Evolutionary conservation across 2,888 invertebrate species (phyloP).

Genomic region (Epirrhoe tristata): DNA sequence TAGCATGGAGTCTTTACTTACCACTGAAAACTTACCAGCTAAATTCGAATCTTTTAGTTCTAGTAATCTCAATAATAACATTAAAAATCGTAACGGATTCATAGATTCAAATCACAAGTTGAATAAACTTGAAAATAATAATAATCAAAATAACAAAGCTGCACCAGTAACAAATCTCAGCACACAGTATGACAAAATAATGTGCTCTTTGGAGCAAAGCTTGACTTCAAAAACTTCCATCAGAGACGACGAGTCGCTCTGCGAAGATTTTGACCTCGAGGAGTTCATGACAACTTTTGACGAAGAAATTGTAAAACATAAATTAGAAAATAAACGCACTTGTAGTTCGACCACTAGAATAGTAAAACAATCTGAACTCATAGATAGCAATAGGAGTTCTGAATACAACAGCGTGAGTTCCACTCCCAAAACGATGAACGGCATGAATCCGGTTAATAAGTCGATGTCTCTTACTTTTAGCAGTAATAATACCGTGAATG

Average conservation of each 20-base stretch:
- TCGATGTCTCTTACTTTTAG: slow-evolving; percentile 85
- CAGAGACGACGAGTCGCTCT: slow-evolving; percentile 82
- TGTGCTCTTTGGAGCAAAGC: slow-evolving; percentile 81
- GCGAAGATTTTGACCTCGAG: slow-evolving; percentile 87
- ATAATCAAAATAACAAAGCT: slow-evolving; percentile 61
- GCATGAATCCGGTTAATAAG: slow-evolving; percentile 79
- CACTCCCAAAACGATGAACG: slow-evolving; percentile 69
- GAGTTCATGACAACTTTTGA: slow-evolving; percentile 89
- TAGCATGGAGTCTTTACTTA: slow-evolving; percentile 81
- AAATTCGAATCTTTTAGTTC: slow-evolving; percentile 79
- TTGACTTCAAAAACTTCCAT: slow-evolving; percentile 77
- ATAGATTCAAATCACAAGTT: slow-evolving; percentile 54
- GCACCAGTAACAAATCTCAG: slow-evolving; percentile 68
- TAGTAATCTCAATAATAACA: slow-evolving; percentile 64
- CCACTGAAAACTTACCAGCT: slow-evolving; percentile 79
- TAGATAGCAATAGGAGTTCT: slow-evolving; percentile 66
- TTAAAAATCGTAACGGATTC: slow-evolving; percentile 59
- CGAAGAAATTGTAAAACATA: slow-evolving; percentile 84
- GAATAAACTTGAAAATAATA: slow-evolving; percentile 58
- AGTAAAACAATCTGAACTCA: slow-evolving; percentile 70
- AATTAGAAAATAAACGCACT: slow-evolving; percentile 73
- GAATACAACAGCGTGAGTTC: slow-evolving; percentile 69
- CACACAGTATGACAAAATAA: slow-evolving; percentile 83
- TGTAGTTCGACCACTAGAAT: slow-evolving; percentile 81
- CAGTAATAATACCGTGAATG: slow-evolving; percentile 79